These are phyloP conservation scores for Monomorium pharaonis DNA, from an alignment of 1,140 invertebrate species.

Conservation along the genomic window DNA sequence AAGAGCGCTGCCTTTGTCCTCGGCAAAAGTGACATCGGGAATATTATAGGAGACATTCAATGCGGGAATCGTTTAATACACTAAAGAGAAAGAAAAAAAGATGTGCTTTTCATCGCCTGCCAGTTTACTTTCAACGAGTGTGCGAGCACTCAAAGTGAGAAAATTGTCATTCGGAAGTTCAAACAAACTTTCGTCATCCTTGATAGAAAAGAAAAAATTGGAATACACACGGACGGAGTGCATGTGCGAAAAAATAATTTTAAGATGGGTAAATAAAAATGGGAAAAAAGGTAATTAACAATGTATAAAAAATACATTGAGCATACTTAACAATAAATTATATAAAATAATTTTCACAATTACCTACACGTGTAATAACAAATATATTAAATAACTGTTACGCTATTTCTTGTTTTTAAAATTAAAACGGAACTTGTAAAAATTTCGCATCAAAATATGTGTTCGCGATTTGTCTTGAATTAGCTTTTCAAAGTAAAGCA, in stretches of 20 bases:
- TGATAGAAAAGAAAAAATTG: slow-evolving; percentile 58
- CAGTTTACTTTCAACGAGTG: slow-evolving; percentile 48
- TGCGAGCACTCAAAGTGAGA: slow-evolving; percentile 64
- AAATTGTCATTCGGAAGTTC: slow-evolving; percentile 63
- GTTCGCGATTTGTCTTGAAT: background rate
- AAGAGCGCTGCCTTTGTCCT: slow-evolving; percentile 53
- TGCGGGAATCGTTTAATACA: slow-evolving; percentile 66
- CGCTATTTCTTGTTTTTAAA: background rate
- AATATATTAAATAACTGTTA: background rate
- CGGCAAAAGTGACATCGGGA: slow-evolving; percentile 50
- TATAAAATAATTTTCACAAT: background rate
- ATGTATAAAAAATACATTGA: background rate
- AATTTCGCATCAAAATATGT: background rate
- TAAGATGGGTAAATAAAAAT: background rate
- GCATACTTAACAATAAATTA: background rate
- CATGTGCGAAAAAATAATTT: background rate
- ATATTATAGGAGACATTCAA: slow-evolving; percentile 65
- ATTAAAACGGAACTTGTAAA: background rate
- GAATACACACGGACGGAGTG: background rate
- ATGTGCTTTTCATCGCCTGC: background rate
- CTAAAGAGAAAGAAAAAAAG: background rate
- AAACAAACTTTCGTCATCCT: background rate
- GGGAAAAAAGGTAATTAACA: background rate
- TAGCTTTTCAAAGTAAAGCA: background rate
- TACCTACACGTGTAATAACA: background rate